Evolutionary conservation across 2,888 invertebrate genomes (phyloP).

Genomic region (Oxystoma pomonae): DNA sequence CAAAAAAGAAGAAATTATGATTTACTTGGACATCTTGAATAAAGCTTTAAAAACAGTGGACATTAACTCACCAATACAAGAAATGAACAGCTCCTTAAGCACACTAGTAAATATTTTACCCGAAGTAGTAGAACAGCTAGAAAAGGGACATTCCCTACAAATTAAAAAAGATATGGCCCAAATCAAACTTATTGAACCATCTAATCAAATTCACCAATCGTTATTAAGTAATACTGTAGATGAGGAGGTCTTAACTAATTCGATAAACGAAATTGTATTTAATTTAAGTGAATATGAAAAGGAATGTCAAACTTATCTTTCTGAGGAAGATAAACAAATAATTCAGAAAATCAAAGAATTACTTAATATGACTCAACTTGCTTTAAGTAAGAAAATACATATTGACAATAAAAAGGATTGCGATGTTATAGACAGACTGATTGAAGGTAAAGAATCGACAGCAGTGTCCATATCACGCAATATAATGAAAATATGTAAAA

Average conservation of each 20-base stretch:
- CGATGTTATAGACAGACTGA: slow-evolving; percentile 10
- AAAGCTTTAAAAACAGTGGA: slow-evolving; percentile 29
- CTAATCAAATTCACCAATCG: slow-evolving; percentile 9
- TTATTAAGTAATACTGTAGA: neutral
- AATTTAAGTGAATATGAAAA: slow-evolving; percentile 18
- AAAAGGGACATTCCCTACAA: slow-evolving; percentile 30
- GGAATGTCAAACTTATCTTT: slow-evolving; percentile 17
- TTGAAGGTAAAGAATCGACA: slow-evolving; percentile 14
- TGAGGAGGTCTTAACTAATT: neutral
- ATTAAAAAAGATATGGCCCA: slow-evolving; percentile 25
- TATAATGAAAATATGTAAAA: slow-evolving; percentile 25
- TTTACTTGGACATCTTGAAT: slow-evolving; percentile 31
- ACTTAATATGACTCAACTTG: slow-evolving; percentile 13
- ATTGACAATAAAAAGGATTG: slow-evolving; percentile 10
- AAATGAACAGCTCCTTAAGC: slow-evolving; percentile 30
- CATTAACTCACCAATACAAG: slow-evolving; percentile 31
- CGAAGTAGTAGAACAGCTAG: slow-evolving; percentile 34
- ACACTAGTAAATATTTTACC: slow-evolving; percentile 33
- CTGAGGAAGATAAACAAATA: slow-evolving; percentile 21
- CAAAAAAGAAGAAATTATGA: slow-evolving; percentile 28
- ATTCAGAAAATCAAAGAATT: slow-evolving; percentile 15
- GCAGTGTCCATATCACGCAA: slow-evolving; percentile 21
- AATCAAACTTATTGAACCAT: slow-evolving; percentile 12
- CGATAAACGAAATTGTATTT: slow-evolving; percentile 10
- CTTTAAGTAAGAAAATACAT: slow-evolving; percentile 15